Evolutionary conservation across 92 coral and sea anemone species (phyloP).

Genomic region (Meandrina meandrites): DNA sequence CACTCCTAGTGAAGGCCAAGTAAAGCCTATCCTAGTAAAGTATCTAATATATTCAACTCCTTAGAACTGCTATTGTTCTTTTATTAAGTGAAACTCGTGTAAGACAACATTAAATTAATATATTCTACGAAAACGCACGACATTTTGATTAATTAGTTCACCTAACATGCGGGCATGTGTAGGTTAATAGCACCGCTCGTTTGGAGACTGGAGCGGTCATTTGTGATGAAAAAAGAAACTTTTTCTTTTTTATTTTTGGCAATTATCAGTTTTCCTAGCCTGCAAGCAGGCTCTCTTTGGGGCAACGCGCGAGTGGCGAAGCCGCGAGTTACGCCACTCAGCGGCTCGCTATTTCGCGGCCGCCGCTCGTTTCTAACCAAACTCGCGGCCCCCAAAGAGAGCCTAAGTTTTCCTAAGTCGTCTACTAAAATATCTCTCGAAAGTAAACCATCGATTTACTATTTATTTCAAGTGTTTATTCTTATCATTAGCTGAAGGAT

Average conservation of each 20-base stretch:
- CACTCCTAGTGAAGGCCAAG: too few species aligned
- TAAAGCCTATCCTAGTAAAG: too few species aligned
- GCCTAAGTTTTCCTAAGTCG: too few species aligned
- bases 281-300: too few species aligned
- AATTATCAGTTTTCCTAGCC: not conserved
- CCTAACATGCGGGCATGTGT: constrained; percentile 2
- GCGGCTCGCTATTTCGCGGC: too few species aligned
- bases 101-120: too few species aligned
- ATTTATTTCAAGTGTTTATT: not conserved
- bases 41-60: too few species aligned
- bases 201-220: not conserved
- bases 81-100: not conserved
- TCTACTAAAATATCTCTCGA: not conserved
- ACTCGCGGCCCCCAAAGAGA: too few species aligned
- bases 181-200: not conserved
- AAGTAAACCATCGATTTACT: not conserved
- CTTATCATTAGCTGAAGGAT: not conserved
- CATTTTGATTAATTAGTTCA: not conserved
- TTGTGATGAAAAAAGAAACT: not conserved
- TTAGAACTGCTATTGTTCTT: not conserved
- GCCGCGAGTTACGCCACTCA: too few species aligned
- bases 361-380: too few species aligned
- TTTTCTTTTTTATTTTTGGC: not conserved
- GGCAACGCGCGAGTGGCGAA: too few species aligned
- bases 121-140: not conserved